Base-by-base conservation (phyloP, 2,113 vertebrate species). In the Bambusicola thoracicus region DNA sequence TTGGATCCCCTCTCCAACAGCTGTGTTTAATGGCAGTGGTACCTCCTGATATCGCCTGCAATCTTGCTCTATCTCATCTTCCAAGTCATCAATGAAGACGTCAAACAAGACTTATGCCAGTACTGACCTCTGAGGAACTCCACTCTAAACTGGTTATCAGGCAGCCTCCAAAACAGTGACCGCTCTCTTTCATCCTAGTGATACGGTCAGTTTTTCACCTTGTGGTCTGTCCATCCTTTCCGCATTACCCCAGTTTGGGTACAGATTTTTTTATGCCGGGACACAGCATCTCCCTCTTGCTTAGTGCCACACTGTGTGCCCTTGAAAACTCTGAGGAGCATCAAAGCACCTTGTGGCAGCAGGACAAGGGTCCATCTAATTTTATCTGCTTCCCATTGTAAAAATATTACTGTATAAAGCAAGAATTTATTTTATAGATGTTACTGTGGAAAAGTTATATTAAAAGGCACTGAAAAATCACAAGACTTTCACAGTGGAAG, bases 401-500 rank as follows among this genome's bases (percentile, higher is more conserved):
- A 68, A 85, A n/a, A 4, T 76, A 17, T 78, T 81, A 27, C 61
- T 84, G 43, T 82, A 81, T 81, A 95, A 94, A 95, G 70, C 36
- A 76, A 53, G 15, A 40, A 14, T 85, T 89, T 96, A 96, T 95
- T 95, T 96, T 95, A 72, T 75, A 72, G 89, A 80, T 73, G 36
- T 32, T 67, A 68, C 81, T 95, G 90, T 95, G 75, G 75, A 74
- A 84, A 92, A 93, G 58, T 87, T 91, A 40, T 12, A 14, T 87
- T 81, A 66, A 46, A 76, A 88, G 34, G 13, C 40, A 43, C 13
- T 49, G 63, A 76, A 91, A 89, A 91, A 82, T 73, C 63, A 69
- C 16, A 53, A 66, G 85, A 61, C 53, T n/a, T 75, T 79, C 76
- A 82, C 66, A 85, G 40, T 58, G 34, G 48, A 95, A 91, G 40